phyloP scores from a whole-genome alignment of 2,888 invertebrate genomes.

The Cistogaster globosa region DNA sequence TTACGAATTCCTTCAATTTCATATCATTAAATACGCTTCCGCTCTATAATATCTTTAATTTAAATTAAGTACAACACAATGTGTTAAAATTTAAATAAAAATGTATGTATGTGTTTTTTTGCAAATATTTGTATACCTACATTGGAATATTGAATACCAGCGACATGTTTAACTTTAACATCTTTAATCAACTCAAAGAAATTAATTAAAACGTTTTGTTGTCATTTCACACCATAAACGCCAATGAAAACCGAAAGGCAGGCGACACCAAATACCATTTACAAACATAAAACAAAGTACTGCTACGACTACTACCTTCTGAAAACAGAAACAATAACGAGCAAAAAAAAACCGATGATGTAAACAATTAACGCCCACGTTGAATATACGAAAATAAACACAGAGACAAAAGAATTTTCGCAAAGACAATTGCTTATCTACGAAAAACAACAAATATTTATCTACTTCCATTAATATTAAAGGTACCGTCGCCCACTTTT shows the following conservation, averaged over 20 bases:
- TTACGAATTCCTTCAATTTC: neutral
- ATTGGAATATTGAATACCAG: conserved; percentile 43
- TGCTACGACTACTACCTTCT: conserved; percentile 26
- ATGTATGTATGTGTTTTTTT: neutral
- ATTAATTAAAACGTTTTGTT: conserved; percentile 75
- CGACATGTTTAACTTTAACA: conserved; percentile 69
- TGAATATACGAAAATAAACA: conserved; percentile 37
- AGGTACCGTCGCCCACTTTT: conserved; percentile 7
- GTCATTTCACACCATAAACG: conserved; percentile 73
- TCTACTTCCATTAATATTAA: conserved; percentile 29
- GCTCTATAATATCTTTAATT: conserved; percentile 18
- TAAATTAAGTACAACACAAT: conserved; percentile 28
- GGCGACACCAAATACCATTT: conserved; percentile 35
- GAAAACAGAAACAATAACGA: conserved; percentile 45
- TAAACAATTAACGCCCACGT: conserved; percentile 68
- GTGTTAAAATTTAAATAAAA: conserved; percentile 48
- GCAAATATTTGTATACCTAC: neutral
- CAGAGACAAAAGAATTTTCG: conserved; percentile 16
- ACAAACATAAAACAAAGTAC: conserved; percentile 34
- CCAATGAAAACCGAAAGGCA: conserved; percentile 60
- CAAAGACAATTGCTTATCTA: conserved; percentile 47
- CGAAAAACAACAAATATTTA: conserved; percentile 64
- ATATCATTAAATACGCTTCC: neutral
- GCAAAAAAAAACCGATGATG: conserved; percentile 36
- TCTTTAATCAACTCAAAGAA: conserved; percentile 73